Percentiles rank a stretch among this genome's conserved stretches.
Conservation (phyloP, 2,797 vertebrate genomes). For the Sebastes matsubarae region DNA sequence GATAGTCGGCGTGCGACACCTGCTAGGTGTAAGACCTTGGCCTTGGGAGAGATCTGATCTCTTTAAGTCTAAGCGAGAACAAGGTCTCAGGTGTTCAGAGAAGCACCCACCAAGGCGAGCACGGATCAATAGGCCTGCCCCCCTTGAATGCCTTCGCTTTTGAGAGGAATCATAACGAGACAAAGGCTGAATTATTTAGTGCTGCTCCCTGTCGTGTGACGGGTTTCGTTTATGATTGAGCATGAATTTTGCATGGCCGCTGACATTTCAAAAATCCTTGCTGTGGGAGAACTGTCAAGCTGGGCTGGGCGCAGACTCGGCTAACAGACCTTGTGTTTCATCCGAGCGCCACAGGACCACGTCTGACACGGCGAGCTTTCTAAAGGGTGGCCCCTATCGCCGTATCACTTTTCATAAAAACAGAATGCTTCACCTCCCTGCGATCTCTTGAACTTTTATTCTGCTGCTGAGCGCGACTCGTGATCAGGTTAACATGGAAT, state of each 20-base stretch:
- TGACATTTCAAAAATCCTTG: constrained; percentile 75
- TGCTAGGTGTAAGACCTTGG: constrained; percentile 70
- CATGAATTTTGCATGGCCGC: constrained; percentile 84
- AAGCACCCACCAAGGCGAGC: constrained; percentile 51
- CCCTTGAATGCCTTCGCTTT: constrained; percentile 59
- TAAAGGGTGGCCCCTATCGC: constrained; percentile 34
- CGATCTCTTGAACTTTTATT: constrained; percentile 76
- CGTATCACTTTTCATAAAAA: constrained; percentile 78
- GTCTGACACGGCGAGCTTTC: constrained; percentile 50
- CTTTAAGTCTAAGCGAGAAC: constrained; percentile 54
- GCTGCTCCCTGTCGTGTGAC: constrained; percentile 64
- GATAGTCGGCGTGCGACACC: constrained; percentile 65
- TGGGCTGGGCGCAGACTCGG: constrained; percentile 23
- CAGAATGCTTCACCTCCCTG: constrained; percentile 75
- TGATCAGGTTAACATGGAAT: constrained; percentile 65
- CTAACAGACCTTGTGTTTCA: constrained; percentile 48
- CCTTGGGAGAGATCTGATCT: constrained; percentile 65
- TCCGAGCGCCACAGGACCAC: constrained; percentile 18
- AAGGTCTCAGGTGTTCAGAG: constrained; percentile 65
- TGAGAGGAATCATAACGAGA: constrained; percentile 71
- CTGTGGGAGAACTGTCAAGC: constrained; percentile 31
- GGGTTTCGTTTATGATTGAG: constrained; percentile 76
- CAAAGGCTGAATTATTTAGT: constrained; percentile 82
- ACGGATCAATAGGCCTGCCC: constrained; percentile 33
- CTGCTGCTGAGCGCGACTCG: constrained; percentile 35